Conservation (phyloP, 35 echinoderm and acorn worm genomes). For the Lytechinus pictus region DNA sequence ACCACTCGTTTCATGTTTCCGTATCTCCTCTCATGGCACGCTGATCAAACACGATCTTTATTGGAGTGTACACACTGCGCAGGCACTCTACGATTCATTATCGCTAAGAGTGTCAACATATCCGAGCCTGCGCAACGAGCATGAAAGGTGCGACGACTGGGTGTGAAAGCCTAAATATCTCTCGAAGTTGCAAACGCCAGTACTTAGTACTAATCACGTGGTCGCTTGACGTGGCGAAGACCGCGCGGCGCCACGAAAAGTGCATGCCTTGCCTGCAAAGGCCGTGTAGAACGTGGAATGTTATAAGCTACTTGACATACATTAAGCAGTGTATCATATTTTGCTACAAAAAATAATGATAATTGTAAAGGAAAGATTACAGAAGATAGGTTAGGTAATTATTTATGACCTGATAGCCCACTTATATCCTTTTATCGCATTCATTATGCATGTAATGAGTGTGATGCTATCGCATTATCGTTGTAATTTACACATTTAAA, state of each 20-base stretch:
- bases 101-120: background rate
- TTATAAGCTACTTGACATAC: too few relatives aligned
- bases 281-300: background rate
- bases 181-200: background rate
- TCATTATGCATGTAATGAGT: too few relatives aligned
- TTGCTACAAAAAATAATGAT: too few relatives aligned
- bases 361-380: too few relatives aligned
- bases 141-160: background rate
- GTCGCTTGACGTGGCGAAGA: background rate
- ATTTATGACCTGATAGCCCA: too few relatives aligned
- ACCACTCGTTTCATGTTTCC: background rate
- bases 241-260: background rate
- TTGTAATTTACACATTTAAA: too few relatives aligned
- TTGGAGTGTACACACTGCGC: conserved; percentile 7
- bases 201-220: background rate
- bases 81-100: background rate
- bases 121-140: background rate
- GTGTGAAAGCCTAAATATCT: background rate
- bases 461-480: too few relatives aligned
- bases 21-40: background rate
- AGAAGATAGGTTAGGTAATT: too few relatives aligned
- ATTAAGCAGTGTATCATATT: too few relatives aligned
- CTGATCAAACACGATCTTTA: conserved; percentile 10
- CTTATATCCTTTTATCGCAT: too few relatives aligned
- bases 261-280: background rate